phyloP scores from a whole-genome alignment of 1,140 invertebrate species.

The Yoshiicerus persimilis region DNA sequence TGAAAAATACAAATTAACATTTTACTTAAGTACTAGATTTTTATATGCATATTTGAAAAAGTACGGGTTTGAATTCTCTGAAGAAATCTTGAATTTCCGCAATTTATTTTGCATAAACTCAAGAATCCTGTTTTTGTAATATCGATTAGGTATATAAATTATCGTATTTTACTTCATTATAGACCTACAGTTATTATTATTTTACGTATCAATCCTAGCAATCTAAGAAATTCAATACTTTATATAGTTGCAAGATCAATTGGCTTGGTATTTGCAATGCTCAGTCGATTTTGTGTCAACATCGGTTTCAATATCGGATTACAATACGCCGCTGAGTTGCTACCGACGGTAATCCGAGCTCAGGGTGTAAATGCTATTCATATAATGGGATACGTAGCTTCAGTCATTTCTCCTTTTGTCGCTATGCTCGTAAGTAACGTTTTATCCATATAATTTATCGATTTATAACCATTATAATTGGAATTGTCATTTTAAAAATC shows the following conservation, averaged over 20 bases:
- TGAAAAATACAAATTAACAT: neutral
- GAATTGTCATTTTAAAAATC: neutral
- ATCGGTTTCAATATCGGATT: slow-evolving; percentile 86
- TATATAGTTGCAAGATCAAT: neutral
- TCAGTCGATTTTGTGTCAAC: slow-evolving; percentile 80
- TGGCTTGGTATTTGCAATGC: slow-evolving; percentile 61
- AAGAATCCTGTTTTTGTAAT: no score
- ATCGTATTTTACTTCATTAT: no score
- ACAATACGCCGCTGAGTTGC: slow-evolving; percentile 81
- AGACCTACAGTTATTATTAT: no score
- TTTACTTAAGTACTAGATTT: neutral
- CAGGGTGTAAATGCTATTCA: slow-evolving; percentile 83
- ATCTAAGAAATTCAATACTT: no score
- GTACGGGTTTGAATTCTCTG: neutral
- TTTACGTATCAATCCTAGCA: no score
- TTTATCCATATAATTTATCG: neutral
- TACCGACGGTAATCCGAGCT: slow-evolving; percentile 81
- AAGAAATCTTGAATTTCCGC: no score
- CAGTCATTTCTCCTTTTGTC: slow-evolving; percentile 76
- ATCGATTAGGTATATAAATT: no score
- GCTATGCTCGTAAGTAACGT: slow-evolving; percentile 72
- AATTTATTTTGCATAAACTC: no score
- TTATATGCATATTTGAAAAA: neutral
- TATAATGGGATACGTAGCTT: slow-evolving; percentile 81
- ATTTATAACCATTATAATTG: neutral